Percentiles rank a stretch among this genome's conserved stretches.
Conservation (phyloP, 2,888 invertebrate genomes). For the Acanthosepion esculentum region DNA sequence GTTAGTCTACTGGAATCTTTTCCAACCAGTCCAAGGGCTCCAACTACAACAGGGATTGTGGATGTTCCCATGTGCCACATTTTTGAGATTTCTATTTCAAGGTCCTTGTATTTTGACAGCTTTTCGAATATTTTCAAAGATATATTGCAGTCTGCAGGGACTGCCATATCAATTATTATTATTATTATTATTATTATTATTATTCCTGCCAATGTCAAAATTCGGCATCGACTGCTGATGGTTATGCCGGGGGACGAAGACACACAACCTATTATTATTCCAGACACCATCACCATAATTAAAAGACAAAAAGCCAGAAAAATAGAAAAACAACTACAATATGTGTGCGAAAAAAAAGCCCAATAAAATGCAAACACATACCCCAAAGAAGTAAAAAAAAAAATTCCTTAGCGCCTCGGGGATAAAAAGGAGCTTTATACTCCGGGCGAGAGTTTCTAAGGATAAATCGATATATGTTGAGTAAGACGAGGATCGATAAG, state of each 20-base stretch:
- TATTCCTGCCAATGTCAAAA: not conserved
- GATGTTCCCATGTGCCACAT: too few species aligned
- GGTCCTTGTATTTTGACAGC: too few species aligned
- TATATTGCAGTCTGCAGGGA: too few species aligned
- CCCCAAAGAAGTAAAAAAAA: not conserved
- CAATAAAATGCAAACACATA: slow-evolving; percentile 17
- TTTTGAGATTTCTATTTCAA: too few species aligned
- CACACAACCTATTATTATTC: not conserved
- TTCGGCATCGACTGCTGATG: not conserved
- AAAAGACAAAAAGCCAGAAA: not conserved
- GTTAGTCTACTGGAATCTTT: too few species aligned
- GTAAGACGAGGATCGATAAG: slow-evolving; percentile 33
- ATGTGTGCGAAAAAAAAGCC: not conserved
- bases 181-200: not conserved
- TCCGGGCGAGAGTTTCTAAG: not conserved
- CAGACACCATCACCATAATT: not conserved
- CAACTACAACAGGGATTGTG: too few species aligned
- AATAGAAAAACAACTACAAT: not conserved
- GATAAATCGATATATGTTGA: not conserved
- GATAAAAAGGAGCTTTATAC: slow-evolving; percentile 33
- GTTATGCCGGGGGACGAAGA: not conserved
- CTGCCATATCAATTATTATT: too few species aligned
- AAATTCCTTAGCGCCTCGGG: not conserved
- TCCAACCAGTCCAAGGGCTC: too few species aligned
- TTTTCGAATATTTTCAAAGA: too few species aligned